Percentiles rank a stretch among this genome's conserved stretches.
Conservation (phyloP, 2,113 vertebrate genomes). For the Corythaixoides concolor region DNA sequence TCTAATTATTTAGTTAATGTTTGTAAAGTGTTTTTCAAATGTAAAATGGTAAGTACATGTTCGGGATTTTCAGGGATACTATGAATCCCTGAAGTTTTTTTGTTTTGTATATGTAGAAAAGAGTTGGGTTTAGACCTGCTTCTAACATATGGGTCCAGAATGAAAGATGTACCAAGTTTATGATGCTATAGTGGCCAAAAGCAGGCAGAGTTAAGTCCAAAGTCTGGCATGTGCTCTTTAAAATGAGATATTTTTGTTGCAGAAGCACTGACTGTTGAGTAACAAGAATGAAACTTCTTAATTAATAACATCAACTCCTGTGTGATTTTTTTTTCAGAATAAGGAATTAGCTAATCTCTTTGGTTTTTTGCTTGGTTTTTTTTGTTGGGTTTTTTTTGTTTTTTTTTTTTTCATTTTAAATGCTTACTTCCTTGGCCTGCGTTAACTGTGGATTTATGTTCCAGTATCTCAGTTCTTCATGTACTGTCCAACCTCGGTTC, state of each 20-base stretch:
- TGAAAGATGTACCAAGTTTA: not conserved
- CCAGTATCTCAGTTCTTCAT: not conserved
- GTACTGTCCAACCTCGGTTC: not conserved
- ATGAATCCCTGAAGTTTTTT: not conserved
- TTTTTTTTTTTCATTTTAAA: not conserved
- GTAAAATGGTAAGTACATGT: not conserved
- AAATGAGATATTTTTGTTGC: slow-evolving; percentile 37
- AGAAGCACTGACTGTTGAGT: not conserved
- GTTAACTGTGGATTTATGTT: not conserved
- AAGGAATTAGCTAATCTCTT: not conserved
- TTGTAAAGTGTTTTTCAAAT: slow-evolving; percentile 1
- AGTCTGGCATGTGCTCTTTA: not conserved
- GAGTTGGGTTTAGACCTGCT: not conserved
- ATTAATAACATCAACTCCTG: slow-evolving; percentile 30
- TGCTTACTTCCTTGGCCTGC: not conserved
- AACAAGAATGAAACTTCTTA: slow-evolving; percentile 21
- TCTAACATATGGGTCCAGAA: not conserved
- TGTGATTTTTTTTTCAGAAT: not conserved
- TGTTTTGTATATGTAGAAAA: not conserved
- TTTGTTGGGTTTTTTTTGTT: too few relatives aligned
- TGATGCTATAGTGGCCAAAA: not conserved
- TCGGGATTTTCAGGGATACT: not conserved
- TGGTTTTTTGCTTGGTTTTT: too few relatives aligned
- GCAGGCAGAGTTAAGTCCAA: not conserved
- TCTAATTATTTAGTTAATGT: slow-evolving; percentile 18